phyloP scores from a whole-genome alignment of 2,113 vertebrate species.

The Amazona guildingii region DNA sequence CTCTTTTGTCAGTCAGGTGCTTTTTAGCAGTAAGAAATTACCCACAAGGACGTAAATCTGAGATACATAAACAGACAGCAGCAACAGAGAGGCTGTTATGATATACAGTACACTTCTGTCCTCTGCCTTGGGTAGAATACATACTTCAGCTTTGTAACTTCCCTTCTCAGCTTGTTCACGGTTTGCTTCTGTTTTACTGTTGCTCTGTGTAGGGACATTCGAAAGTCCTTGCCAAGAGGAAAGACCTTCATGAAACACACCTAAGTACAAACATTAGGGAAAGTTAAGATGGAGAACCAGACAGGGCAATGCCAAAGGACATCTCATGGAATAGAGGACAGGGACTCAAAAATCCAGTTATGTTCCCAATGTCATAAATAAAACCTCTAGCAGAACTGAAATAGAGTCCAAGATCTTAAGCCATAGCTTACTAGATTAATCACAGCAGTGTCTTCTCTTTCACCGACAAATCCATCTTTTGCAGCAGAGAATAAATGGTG shows the following conservation, averaged over 20 bases:
- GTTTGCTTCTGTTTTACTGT: background rate
- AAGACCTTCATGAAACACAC: background rate
- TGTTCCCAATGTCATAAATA: background rate
- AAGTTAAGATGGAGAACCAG: background rate
- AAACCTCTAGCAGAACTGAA: background rate
- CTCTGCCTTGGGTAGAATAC: background rate
- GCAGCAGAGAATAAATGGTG: background rate
- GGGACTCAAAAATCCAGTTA: background rate
- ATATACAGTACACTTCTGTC: fast-evolving
- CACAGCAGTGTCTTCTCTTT: background rate
- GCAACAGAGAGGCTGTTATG: background rate
- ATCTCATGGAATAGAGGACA: background rate
- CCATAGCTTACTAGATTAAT: background rate
- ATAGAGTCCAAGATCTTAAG: background rate
- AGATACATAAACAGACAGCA: background rate
- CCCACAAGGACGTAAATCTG: background rate
- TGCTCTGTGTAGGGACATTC: background rate
- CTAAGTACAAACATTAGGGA: background rate
- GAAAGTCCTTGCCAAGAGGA: background rate
- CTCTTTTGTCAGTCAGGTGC: background rate
- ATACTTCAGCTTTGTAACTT: background rate
- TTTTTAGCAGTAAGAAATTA: background rate
- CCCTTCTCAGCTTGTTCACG: background rate
- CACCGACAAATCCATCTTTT: background rate
- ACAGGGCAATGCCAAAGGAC: background rate